A percentile compares a stretch with the other conserved stretches of the same genome.
These are phyloP conservation scores for Acropora tenuis DNA, from an alignment of 64 coral and sea anemone species.

Conservation along the genomic window DNA sequence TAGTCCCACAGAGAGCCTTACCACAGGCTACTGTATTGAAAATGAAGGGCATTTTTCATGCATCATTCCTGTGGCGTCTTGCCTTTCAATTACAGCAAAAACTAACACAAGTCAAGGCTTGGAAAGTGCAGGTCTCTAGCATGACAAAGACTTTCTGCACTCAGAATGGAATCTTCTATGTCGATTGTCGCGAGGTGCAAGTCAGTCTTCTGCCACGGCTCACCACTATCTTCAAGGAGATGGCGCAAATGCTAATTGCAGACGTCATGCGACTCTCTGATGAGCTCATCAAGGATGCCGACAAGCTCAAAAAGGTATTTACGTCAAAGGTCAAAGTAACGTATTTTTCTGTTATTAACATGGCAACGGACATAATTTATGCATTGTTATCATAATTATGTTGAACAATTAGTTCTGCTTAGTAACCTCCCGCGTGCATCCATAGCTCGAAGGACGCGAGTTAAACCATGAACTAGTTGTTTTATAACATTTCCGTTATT, in stretches of 20 bases:
- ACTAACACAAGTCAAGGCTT: conserved; percentile 76
- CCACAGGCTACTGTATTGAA: too few species aligned
- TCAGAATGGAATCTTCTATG: conserved; percentile 85
- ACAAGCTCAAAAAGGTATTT: conserved; percentile 68
- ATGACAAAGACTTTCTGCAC: conserved; percentile 87
- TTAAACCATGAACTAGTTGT: too few species aligned
- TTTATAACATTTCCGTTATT: too few species aligned
- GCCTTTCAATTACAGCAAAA: conserved; percentile 68
- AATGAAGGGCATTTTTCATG: too few species aligned
- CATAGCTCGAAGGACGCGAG: too few species aligned
- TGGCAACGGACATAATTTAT: too few species aligned
- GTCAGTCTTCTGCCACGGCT: conserved; percentile 70
- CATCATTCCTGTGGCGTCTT: neutral
- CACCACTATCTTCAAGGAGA: conserved; percentile 77
- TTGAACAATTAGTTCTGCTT: too few species aligned
- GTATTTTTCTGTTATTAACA: too few species aligned
- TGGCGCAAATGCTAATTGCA: conserved; percentile 72
- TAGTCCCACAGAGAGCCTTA: too few species aligned
- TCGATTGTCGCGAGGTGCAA: conserved; percentile 78
- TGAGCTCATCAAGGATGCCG: conserved; percentile 70
- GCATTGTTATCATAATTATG: too few species aligned
- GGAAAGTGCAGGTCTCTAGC: conserved; percentile 81
- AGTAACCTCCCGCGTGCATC: too few species aligned
- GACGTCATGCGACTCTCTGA: conserved; percentile 77
- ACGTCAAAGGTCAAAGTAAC: too few species aligned